These are phyloP conservation scores for Sebastes hubbsi DNA, from an alignment of 2,797 vertebrate genomes.

Conservation along the genomic window DNA sequence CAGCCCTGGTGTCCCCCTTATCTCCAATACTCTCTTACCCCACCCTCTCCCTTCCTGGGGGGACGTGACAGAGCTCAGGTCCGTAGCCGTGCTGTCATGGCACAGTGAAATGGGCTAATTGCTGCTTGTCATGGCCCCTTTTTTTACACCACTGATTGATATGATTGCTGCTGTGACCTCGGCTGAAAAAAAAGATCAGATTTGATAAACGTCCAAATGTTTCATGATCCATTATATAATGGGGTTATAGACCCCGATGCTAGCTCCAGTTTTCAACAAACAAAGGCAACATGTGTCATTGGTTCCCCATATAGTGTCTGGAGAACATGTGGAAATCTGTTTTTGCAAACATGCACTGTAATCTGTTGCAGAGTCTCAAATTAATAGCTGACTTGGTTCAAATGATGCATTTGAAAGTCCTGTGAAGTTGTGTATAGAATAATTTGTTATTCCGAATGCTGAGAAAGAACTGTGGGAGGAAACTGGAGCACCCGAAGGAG, in stretches of 20 bases:
- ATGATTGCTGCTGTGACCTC: constrained; percentile 16
- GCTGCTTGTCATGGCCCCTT: background rate
- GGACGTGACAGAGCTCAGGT: constrained; percentile 65
- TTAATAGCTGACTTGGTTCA: background rate
- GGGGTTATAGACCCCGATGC: background rate
- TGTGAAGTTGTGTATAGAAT: constrained; percentile 10
- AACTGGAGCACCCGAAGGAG: background rate
- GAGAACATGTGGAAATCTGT: constrained; percentile 9
- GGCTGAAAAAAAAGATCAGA: background rate
- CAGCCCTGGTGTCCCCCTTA: constrained; percentile 20
- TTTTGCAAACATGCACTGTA: constrained; percentile 7
- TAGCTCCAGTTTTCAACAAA: background rate
- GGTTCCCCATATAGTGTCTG: background rate
- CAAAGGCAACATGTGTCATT: constrained; percentile 16
- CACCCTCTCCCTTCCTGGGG: background rate
- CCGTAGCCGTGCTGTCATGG: constrained; percentile 17
- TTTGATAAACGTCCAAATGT: constrained; percentile 9
- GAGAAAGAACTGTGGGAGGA: background rate
- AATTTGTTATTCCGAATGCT: constrained; percentile 3
- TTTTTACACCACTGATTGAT: constrained; percentile 23
- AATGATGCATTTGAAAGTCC: background rate
- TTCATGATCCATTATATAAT: background rate
- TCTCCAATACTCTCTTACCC: background rate
- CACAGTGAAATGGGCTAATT: constrained; percentile 22
- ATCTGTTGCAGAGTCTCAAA: constrained; percentile 20